Percentiles rank a stretch among this genome's conserved stretches.
These are phyloP conservation scores for Rhea americana DNA, from an alignment of 2,113 vertebrate genomes.

Conservation along the genomic window DNA sequence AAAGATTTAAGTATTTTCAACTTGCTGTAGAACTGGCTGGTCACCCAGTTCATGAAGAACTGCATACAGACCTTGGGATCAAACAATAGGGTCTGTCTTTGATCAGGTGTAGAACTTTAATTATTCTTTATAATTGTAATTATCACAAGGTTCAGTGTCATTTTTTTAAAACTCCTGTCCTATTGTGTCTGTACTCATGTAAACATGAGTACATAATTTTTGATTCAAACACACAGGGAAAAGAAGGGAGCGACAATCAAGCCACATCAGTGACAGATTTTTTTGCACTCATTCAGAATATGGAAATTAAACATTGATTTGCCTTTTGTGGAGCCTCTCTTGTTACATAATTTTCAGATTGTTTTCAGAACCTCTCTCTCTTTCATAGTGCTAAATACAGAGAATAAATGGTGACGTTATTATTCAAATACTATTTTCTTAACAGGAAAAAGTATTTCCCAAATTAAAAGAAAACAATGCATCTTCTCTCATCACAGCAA, in stretches of 20 bases:
- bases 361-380: background rate
- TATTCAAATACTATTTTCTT: background rate
- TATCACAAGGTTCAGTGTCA: background rate
- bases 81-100: background rate
- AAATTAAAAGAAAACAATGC: background rate
- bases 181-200: background rate
- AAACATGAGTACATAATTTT: background rate
- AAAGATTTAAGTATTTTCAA: conserved; percentile 12
- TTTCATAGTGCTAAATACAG: background rate
- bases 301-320: background rate
- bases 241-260: background rate
- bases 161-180: background rate
- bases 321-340: background rate
- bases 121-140: background rate
- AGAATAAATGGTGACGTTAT: accelerated
- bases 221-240: background rate
- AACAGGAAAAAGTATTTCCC: background rate
- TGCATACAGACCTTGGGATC: background rate
- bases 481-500: background rate
- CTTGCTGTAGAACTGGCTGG: background rate
- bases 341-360: background rate
- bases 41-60: background rate
- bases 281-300: background rate
- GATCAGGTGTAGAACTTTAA: background rate
- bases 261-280: background rate